Conservation (phyloP, 2,113 vertebrate species). For the Myotis yumanensis region DNA sequence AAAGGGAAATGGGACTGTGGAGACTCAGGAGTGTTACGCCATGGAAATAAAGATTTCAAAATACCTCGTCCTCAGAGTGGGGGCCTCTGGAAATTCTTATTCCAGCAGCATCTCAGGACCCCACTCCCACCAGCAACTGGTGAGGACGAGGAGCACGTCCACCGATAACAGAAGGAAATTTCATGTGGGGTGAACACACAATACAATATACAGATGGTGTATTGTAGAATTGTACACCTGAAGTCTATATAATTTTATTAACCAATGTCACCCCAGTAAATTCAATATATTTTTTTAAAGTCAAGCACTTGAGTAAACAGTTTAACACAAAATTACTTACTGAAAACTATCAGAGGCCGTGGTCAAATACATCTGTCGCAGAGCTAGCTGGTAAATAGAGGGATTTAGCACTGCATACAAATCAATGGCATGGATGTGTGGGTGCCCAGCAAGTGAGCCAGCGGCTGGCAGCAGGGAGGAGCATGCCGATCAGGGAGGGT, state of each 20-base stretch:
- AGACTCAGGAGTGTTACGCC: too few species aligned
- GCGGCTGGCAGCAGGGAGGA: slow-evolving; percentile 59
- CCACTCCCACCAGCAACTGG: too few species aligned
- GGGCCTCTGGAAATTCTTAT: too few species aligned
- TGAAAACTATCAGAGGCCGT: slow-evolving; percentile 56
- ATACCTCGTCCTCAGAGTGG: too few species aligned
- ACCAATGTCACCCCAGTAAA: neutral
- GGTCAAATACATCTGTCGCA: slow-evolving; percentile 78
- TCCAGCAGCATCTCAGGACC: too few species aligned
- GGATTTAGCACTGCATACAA: slow-evolving; percentile 75
- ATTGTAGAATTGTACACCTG: neutral
- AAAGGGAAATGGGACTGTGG: too few species aligned
- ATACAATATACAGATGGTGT: neutral
- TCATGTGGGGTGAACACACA: neutral
- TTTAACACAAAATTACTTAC: slow-evolving; percentile 75
- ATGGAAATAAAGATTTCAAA: too few species aligned
- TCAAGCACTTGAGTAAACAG: slow-evolving; percentile 78
- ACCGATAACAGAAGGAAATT: neutral
- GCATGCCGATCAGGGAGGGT: slow-evolving; percentile 62
- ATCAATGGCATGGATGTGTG: slow-evolving; percentile 51
- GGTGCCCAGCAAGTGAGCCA: slow-evolving; percentile 44
- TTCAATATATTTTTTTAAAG: slow-evolving; percentile 32
- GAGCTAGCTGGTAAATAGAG: slow-evolving; percentile 49
- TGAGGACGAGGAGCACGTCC: too few species aligned
- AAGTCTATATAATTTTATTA: neutral